These are phyloP conservation scores for Acrobasis repandana DNA, from an alignment of 2,888 invertebrate species.

Conservation along the genomic window DNA sequence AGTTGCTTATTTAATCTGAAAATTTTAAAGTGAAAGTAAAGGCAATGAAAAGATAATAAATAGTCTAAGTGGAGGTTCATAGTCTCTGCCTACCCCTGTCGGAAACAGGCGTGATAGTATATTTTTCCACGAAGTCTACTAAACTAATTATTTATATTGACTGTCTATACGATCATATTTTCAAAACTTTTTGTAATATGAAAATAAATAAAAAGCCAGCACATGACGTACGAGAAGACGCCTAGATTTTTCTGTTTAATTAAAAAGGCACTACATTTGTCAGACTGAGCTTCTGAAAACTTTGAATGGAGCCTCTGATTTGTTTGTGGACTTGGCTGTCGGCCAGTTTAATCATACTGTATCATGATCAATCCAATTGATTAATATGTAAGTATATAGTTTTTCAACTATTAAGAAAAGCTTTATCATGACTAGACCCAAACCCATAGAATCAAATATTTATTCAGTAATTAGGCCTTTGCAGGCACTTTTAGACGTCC, in stretches of 20 bases:
- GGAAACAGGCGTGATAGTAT: too few relatives aligned
- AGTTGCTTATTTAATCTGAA: not conserved
- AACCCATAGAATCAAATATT: too few relatives aligned
- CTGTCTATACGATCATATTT: too few relatives aligned
- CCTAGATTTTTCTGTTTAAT: conserved; percentile 8
- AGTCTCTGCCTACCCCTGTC: too few relatives aligned
- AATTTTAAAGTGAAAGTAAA: not conserved
- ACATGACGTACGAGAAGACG: conserved; percentile 33
- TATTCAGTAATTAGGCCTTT: too few relatives aligned
- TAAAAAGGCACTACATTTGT: conserved; percentile 2
- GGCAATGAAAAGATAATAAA: too few relatives aligned
- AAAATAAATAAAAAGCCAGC: not conserved
- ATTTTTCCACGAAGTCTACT: too few relatives aligned
- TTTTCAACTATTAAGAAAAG: not conserved
- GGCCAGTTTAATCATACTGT: conserved; percentile 19
- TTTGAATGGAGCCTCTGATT: conserved; percentile 12
- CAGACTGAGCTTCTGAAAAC: conserved; percentile 15
- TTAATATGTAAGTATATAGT: conserved; percentile 17
- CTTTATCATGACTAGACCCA: not conserved
- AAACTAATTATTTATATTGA: too few relatives aligned
- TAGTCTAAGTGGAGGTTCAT: too few relatives aligned
- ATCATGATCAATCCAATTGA: conserved; percentile 24
- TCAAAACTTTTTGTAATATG: not conserved
- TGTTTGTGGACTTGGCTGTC: conserved; percentile 17
- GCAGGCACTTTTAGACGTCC: too few relatives aligned